Percentiles rank a stretch among this genome's conserved stretches.
Evolutionary conservation across 2,113 vertebrate species (phyloP).

Genomic region (Turdus rufiventris): DNA sequence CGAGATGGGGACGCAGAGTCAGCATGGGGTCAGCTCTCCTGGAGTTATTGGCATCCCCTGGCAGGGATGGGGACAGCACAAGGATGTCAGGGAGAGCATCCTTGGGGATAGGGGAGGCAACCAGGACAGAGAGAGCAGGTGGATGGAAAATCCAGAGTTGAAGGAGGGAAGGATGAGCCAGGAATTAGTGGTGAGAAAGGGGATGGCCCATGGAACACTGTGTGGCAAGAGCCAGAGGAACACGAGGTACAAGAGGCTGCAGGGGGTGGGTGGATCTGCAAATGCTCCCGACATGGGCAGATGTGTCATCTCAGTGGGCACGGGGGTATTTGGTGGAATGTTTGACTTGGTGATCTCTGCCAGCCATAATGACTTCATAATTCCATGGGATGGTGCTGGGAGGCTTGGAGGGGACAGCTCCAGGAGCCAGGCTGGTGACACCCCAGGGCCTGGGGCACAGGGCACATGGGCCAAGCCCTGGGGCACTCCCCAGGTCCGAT

Average conservation of each 20-base stretch:
- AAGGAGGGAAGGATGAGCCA: neutral
- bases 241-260: neutral
- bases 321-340: accelerated
- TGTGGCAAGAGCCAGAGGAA: neutral
- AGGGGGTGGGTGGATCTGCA: neutral
- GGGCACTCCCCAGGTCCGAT: accelerated
- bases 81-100: neutral
- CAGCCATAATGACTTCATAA: neutral
- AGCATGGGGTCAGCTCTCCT: accelerated
- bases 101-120: no score
- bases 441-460: neutral
- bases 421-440: neutral
- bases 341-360: neutral
- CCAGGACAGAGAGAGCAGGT: accelerated
- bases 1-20: neutral
- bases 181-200: neutral
- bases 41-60: neutral
- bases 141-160: neutral
- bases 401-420: no score
- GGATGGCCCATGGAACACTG: accelerated
- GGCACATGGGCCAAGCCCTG: accelerated
- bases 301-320: neutral
- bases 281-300: neutral
- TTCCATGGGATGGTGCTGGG: neutral
- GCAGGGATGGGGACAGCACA: neutral